phyloP scores from a whole-genome alignment of 2,113 vertebrate genomes.

The Cisticola juncidis region DNA sequence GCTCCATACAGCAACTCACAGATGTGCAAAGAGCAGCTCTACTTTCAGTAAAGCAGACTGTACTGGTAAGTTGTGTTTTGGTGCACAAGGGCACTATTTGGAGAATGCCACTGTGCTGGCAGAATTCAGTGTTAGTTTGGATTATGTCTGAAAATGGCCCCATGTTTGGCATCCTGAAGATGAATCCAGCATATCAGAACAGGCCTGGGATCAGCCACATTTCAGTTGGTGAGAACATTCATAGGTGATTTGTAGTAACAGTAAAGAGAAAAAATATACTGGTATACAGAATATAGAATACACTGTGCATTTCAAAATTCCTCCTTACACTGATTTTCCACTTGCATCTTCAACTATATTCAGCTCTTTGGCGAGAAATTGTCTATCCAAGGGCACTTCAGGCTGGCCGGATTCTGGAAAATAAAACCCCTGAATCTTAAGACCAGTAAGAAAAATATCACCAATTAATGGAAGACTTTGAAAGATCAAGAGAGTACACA shows the following conservation, averaged over 20 bases:
- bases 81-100: not conserved
- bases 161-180: not conserved
- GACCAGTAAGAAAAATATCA: not conserved
- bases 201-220: not conserved
- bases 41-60: not conserved
- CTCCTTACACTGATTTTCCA: constrained; percentile 85
- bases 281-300: not conserved
- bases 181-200: not conserved
- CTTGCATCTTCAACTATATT: constrained; percentile 85
- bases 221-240: not conserved
- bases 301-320: not conserved
- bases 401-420: constrained; percentile 90
- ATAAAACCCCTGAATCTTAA: not conserved
- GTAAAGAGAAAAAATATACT: not conserved
- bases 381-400: constrained; percentile 85
- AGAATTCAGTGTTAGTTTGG: not conserved
- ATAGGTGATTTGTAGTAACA: not conserved
- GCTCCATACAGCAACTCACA: not conserved
- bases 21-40: not conserved
- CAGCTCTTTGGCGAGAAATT: constrained; percentile 89
- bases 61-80: not conserved
- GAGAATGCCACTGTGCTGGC: not conserved
- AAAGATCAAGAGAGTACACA: not conserved
- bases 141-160: not conserved
- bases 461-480: not conserved